phyloP scores from a whole-genome alignment of 2,888 invertebrate species.

The Oscheius onirici region DNA sequence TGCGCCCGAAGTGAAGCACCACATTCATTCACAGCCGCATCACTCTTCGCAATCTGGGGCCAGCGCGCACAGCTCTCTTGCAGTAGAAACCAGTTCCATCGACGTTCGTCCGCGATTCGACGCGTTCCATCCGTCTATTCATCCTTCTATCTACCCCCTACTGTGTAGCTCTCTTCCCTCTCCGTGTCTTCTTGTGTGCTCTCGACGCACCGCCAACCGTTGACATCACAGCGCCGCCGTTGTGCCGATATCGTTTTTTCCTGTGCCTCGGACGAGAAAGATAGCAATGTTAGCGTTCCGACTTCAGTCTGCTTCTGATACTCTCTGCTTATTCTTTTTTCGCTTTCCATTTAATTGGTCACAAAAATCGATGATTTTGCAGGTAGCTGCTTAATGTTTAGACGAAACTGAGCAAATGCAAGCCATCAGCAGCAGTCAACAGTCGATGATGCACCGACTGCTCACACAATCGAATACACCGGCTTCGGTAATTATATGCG shows the following conservation, averaged over 20 bases:
- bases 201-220: slow-evolving; percentile 18
- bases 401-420: slow-evolving; percentile 12
- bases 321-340: slow-evolving; percentile 19
- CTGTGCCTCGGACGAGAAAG: slow-evolving; percentile 20
- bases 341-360: slow-evolving; percentile 6
- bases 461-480: slow-evolving; percentile 5
- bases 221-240: slow-evolving; percentile 21
- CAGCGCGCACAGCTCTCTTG: slow-evolving; percentile 32
- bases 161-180: slow-evolving; percentile 20
- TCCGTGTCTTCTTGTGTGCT: slow-evolving; percentile 25
- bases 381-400: slow-evolving; percentile 14
- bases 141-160: slow-evolving; percentile 30
- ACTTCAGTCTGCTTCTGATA: slow-evolving; percentile 9
- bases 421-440: slow-evolving; percentile 15
- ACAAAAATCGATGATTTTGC: slow-evolving; percentile 23
- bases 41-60: slow-evolving; percentile 33
- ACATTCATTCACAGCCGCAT: slow-evolving; percentile 31
- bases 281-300: slow-evolving; percentile 24
- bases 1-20: slow-evolving; percentile 25
- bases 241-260: slow-evolving; percentile 27
- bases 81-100: slow-evolving; percentile 33
- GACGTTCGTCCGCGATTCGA: slow-evolving; percentile 33
- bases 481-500: no score
- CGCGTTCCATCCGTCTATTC: slow-evolving; percentile 30
- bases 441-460: slow-evolving; percentile 28